These are phyloP conservation scores for Leptinotarsa haldemani DNA, from an alignment of 2,888 invertebrate genomes.

Conservation along the genomic window DNA sequence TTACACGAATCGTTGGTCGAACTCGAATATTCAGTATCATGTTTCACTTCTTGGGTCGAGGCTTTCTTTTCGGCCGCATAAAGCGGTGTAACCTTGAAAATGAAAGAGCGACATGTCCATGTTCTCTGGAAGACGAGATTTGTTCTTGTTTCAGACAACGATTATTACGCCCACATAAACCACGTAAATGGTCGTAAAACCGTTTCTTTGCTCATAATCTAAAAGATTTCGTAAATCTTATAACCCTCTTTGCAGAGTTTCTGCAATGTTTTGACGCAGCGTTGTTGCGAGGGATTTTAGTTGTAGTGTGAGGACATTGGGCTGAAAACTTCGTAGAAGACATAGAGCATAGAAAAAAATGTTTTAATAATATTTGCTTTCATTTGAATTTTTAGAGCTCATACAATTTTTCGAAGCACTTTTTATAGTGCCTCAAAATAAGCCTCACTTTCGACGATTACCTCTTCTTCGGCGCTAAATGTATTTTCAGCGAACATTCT, in stretches of 20 bases:
- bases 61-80: constrained; percentile 18
- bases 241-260: constrained; percentile 8
- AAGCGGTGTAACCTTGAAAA: constrained; percentile 22
- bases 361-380: no score
- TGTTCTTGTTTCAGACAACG: constrained; percentile 24
- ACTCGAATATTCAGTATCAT: constrained; percentile 14
- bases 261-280: not conserved
- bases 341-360: no score
- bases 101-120: constrained; percentile 12
- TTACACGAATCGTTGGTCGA: not conserved
- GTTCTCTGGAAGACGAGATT: constrained; percentile 14
- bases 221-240: constrained; percentile 17
- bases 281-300: not conserved
- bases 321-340: no score
- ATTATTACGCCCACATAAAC: constrained; percentile 32
- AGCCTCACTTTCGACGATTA: no score
- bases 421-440: no score
- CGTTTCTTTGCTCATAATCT: constrained; percentile 17
- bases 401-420: no score
- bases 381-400: no score
- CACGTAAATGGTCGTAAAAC: constrained; percentile 29
- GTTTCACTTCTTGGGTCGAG: constrained; percentile 4
- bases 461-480: no score
- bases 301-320: no score
- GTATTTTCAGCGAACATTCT: no score